These are phyloP conservation scores for Origma solitaria DNA, from an alignment of 2,113 vertebrate genomes.

Conservation along the genomic window DNA sequence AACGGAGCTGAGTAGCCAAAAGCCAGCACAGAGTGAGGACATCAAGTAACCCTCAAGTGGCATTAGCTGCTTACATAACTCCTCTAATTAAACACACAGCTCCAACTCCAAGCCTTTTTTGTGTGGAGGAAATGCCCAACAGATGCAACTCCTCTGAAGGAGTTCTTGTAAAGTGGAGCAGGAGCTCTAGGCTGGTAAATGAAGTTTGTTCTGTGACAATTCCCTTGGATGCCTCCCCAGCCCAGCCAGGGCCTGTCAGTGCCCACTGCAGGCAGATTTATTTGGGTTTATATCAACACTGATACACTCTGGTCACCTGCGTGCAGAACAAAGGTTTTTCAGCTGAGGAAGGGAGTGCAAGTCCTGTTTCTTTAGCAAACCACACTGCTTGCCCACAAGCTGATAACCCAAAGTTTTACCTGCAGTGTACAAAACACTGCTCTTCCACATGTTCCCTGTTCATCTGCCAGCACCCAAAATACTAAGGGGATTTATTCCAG, in stretches of 20 bases:
- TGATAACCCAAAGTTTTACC: neutral
- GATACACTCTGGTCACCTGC: neutral
- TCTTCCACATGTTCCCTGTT: neutral
- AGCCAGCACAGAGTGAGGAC: neutral
- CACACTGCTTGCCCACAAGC: neutral
- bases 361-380: neutral
- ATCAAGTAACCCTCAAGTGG: neutral
- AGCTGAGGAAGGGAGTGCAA: neutral
- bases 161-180: neutral
- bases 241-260: neutral
- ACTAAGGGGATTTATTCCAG: neutral
- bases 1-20: neutral
- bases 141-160: neutral
- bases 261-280: neutral
- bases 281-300: neutral
- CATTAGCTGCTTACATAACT: neutral
- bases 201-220: neutral
- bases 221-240: neutral
- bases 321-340: neutral
- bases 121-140: neutral
- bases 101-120: neutral
- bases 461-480: neutral
- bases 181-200: neutral
- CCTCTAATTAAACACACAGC: conserved; percentile 15
- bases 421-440: neutral